Evolutionary conservation across 1,140 invertebrate species (phyloP), one percentile per base, ranked within the genome.

Genomic region (Drosophila tani): DNA sequence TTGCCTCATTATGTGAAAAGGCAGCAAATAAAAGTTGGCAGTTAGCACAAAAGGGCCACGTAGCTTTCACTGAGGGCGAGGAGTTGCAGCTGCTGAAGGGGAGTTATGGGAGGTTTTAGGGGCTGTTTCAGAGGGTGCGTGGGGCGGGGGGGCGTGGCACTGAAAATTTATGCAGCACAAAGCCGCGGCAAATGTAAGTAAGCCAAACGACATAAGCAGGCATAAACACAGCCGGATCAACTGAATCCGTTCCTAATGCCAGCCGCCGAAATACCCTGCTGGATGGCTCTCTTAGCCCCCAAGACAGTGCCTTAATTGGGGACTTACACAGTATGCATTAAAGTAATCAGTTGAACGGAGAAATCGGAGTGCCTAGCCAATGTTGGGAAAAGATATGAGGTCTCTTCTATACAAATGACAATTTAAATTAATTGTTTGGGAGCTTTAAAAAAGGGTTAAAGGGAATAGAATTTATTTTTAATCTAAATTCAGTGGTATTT

Each of bases 121-220:
- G 45, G 35, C 14, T 27, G 46, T 14, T 21, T n/a, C 49, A 4
- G 8, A 1, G 27, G 50, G 11, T 15, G 24, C 9, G 12, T 3
- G 45, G 58, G 50, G 76, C 21, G 21, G 21, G 21, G 21, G 21
- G 21, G 71, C 58, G 77, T 77, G 71, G 19, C 76, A 60, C 64
- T 71, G 58, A 63, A 82, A 79, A 88, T 87, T 84, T 87, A 87
- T 87, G 84, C 84, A 78, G 74, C 84, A 87, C 84, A 87, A 87
- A 87, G 84, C 83, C 84, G 81, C 68, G 67, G 84, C 84, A 87
- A 87, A 87, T 87, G 84, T 84, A 87, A 87, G 81, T 80, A 83
- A 88, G 83, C 83, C 84, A 88, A 87, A 84, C 84, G 84, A 87
- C 84, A 87, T 87, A 87, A 87, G 84, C 84, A 87, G 84, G 77